Evolutionary conservation across 2,797 vertebrate species (phyloP).

Genomic region (Halcyon chelicuti): DNA sequence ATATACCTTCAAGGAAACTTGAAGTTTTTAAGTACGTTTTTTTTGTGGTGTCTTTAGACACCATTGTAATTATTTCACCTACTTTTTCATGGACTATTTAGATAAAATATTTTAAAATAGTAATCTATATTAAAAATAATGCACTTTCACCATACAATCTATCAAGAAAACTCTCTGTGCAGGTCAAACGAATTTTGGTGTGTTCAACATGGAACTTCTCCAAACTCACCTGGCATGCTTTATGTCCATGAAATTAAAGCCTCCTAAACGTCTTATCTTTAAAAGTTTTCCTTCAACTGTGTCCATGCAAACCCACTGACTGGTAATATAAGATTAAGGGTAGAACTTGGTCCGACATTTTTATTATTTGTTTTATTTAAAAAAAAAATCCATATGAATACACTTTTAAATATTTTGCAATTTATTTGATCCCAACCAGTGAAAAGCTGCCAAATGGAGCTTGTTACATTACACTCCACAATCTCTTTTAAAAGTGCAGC

Average conservation of each 20-base stretch:
- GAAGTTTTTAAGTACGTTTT: neutral
- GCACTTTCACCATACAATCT: neutral
- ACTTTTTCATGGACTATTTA: neutral
- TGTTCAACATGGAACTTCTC: neutral
- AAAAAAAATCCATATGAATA: neutral
- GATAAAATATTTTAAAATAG: neutral
- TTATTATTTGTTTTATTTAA: neutral
- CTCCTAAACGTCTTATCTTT: neutral
- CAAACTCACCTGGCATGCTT: neutral
- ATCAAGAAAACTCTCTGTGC: neutral
- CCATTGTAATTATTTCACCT: neutral
- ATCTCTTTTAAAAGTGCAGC: neutral
- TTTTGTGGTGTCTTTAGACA: neutral
- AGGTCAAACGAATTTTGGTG: neutral
- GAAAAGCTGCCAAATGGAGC: neutral
- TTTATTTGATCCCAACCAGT: neutral
- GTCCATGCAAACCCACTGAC: neutral
- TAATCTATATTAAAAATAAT: neutral
- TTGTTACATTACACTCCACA: neutral
- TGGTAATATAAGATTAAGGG: neutral
- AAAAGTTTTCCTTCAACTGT: neutral
- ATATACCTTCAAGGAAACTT: neutral
- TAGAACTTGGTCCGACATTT: neutral
- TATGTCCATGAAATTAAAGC: neutral
- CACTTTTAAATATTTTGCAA: neutral